Evolutionary conservation across 1,140 invertebrate genomes (phyloP).

Genomic region (Parapsyche elsis): DNA sequence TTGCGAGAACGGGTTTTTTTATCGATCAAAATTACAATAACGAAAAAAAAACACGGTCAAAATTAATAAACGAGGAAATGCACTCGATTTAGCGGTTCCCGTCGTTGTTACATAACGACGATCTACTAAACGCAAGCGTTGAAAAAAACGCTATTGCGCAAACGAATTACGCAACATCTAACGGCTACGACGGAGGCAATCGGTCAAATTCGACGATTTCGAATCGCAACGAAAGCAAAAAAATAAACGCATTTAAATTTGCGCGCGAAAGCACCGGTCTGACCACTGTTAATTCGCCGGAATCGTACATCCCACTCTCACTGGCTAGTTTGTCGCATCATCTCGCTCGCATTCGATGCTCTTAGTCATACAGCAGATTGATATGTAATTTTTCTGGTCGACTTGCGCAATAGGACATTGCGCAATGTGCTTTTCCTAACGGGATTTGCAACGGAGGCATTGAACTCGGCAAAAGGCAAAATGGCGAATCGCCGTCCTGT

Average conservation of each 20-base stretch:
- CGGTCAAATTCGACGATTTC: slow-evolving; percentile 10
- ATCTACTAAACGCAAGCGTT: neutral
- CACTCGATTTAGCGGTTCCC: neutral
- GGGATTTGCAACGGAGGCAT: neutral
- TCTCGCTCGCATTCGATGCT: too few species aligned
- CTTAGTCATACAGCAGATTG: too few species aligned
- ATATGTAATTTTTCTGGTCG: too few species aligned
- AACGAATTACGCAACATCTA: neutral
- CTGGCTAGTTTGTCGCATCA: too few species aligned
- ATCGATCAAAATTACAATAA: neutral
- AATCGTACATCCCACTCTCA: too few species aligned
- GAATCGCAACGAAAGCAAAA: neutral
- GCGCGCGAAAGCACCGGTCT: too few species aligned
- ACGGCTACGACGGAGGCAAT: neutral
- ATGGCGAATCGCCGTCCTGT: too few species aligned
- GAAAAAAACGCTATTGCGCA: neutral
- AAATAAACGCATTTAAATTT: neutral
- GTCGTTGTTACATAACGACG: neutral
- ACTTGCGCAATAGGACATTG: neutral
- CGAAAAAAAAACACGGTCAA: slow-evolving; percentile 11
- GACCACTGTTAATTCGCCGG: too few species aligned
- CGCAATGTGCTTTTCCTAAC: neutral
- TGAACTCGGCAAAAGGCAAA: neutral
- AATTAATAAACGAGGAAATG: slow-evolving; percentile 28
- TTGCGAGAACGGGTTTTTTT: neutral